Base-by-base conservation (phyloP, 2,888 invertebrate genomes). In the Seira musarum region DNA sequence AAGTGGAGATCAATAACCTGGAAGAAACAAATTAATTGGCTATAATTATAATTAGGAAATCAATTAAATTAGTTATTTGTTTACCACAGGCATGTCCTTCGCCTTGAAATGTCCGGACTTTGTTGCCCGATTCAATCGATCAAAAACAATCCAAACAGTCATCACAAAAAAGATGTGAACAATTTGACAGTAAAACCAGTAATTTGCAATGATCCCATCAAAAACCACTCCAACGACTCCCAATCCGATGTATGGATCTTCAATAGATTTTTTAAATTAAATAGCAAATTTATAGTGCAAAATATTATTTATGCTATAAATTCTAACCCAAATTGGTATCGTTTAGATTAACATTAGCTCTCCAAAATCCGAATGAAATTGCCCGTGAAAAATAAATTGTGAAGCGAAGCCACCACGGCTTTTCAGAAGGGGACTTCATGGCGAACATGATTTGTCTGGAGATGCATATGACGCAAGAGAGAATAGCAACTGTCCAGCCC, bases 1-100 rank as follows among this genome's bases (percentile, higher is more conserved):
- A 76, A 77, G 17, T 81, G 81, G 19, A 81, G 77, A 19, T 81
- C 81, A 1, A 81, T 40, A 6, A 81, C 35, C 81, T 81, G 25
- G 19, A n/a, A n/a, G n/a, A n/a, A n/a, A n/a, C n/a, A n/a, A n/a
- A n/a, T n/a, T n/a, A n/a, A n/a, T n/a, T n/a, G n/a, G n/a, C n/a
- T n/a, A n/a, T n/a, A n/a, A n/a, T n/a, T n/a, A n/a, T n/a, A n/a
- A n/a, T n/a, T n/a, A n/a, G n/a, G n/a, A n/a, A n/a, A n/a, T n/a
- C n/a, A n/a, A n/a, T n/a, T n/a, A n/a, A n/a, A n/a, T n/a, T n/a
- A n/a, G n/a, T n/a, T n/a, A n/a, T n/a, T n/a, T n/a, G n/a, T 63
- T 25, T 72, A 81, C 81, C n/a, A 72, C 68, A 15, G 76, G 49
- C 19, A 81, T 10, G 19, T 76, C 66, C 17, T 72, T 68, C 0